These are phyloP conservation scores for Sipha maydis DNA, from an alignment of 2,888 invertebrate species.

Conservation along the genomic window DNA sequence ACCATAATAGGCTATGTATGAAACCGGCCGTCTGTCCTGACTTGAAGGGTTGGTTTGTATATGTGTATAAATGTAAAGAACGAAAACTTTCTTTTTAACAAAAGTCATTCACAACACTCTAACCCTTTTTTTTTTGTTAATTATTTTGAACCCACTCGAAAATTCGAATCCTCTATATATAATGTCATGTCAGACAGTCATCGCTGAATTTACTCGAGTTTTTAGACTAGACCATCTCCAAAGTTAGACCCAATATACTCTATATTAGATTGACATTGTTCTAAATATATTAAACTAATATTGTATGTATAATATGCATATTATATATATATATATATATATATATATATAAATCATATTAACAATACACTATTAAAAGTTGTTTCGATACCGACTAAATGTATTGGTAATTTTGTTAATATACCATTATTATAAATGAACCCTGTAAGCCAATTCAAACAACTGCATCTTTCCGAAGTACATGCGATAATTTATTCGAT, in stretches of 20 bases:
- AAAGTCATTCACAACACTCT: background rate
- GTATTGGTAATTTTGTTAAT: background rate
- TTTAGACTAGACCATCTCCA: too few species aligned
- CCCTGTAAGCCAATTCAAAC: background rate
- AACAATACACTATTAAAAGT: too few species aligned
- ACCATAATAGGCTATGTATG: slow-evolving; percentile 47
- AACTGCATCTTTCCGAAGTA: background rate
- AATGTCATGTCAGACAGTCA: too few species aligned
- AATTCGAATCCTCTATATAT: too few species aligned
- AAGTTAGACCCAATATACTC: too few species aligned
- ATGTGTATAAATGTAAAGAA: background rate
- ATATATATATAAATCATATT: too few species aligned
- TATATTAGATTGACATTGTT: too few species aligned
- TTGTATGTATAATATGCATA: too few species aligned
- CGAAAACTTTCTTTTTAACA: background rate
- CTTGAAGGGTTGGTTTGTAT: slow-evolving; percentile 9
- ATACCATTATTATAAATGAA: background rate
- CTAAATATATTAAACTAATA: too few species aligned
- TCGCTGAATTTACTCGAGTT: too few species aligned
- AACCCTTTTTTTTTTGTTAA: background rate
- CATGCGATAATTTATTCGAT: background rate
- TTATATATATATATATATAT: too few species aligned
- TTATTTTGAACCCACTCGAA: background rate
- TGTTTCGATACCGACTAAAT: background rate
- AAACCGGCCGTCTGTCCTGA: slow-evolving; percentile 25